Conservation (phyloP, 37 sponge, comb jelly and placozoan species). For the Agelas oroides region DNA sequence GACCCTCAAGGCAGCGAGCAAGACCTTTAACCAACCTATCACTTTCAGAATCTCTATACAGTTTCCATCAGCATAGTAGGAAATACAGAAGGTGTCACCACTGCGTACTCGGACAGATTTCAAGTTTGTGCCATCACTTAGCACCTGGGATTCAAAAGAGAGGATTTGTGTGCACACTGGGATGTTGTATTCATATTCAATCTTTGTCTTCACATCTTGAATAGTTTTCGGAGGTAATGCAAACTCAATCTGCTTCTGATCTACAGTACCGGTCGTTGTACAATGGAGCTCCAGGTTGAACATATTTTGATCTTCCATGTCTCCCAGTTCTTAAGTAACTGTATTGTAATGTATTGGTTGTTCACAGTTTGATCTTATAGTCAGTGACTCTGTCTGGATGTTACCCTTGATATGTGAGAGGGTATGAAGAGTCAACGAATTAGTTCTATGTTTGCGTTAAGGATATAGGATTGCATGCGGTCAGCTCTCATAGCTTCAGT, state of each 20-base stretch:
- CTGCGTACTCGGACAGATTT: neutral
- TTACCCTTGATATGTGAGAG: too few species aligned
- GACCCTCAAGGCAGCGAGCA: neutral
- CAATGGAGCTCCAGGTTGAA: constrained; percentile 21
- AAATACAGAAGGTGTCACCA: constrained; percentile 18
- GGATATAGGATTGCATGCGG: too few species aligned
- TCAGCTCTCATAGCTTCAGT: too few species aligned
- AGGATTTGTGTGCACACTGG: constrained; percentile 12
- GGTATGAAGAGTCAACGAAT: too few species aligned
- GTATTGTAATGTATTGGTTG: too few species aligned
- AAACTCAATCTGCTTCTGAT: neutral
- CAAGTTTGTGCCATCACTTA: constrained; percentile 3
- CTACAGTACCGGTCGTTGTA: neutral
- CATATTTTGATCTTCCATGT: too few species aligned
- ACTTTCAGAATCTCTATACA: neutral
- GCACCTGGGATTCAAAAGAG: neutral
- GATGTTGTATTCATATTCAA: constrained; percentile 3
- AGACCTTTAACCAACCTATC: neutral
- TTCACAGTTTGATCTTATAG: too few species aligned
- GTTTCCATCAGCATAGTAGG: constrained; percentile 5
- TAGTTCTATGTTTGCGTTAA: too few species aligned
- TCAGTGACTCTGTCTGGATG: too few species aligned
- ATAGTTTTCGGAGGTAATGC: neutral
- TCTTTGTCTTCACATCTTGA: neutral
- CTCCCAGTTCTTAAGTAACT: too few species aligned